Conservation (phyloP, 53 echinoderm and acorn worm genomes). For the Crossaster papposus region DNA sequence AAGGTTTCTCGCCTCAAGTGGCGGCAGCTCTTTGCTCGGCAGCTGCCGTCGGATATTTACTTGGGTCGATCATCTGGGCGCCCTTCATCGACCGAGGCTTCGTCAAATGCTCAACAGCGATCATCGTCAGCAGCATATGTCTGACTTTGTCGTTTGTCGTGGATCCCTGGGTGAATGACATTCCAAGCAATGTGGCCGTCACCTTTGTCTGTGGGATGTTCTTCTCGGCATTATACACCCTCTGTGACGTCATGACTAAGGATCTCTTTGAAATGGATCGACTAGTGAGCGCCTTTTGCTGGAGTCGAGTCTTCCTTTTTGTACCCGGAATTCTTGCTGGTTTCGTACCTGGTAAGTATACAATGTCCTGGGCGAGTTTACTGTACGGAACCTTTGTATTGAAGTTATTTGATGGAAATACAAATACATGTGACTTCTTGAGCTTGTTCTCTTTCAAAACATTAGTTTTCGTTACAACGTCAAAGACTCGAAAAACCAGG, state of each 20-base stretch:
- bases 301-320: neutral
- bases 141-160: slow-evolving; percentile 4
- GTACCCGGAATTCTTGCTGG: neutral
- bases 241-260: neutral
- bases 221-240: neutral
- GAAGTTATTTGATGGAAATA: too few species aligned
- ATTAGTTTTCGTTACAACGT: too few species aligned
- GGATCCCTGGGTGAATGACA: slow-evolving; percentile 14
- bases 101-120: neutral
- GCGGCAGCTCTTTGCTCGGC: slow-evolving; percentile 14
- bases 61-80: neutral
- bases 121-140: neutral
- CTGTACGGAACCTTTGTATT: too few species aligned
- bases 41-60: neutral
- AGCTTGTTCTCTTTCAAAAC: too few species aligned
- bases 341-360: neutral
- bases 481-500: too few species aligned
- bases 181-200: neutral
- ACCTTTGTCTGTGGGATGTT: neutral
- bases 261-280: neutral
- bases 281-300: neutral
- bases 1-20: slow-evolving; percentile 5
- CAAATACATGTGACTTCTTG: too few species aligned
- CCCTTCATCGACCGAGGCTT: slow-evolving; percentile 23
- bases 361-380: neutral